Percentiles rank a stretch among this genome's conserved stretches.
These are phyloP conservation scores for Psophia crepitans DNA, from an alignment of 2,113 vertebrate genomes.

Conservation along the genomic window DNA sequence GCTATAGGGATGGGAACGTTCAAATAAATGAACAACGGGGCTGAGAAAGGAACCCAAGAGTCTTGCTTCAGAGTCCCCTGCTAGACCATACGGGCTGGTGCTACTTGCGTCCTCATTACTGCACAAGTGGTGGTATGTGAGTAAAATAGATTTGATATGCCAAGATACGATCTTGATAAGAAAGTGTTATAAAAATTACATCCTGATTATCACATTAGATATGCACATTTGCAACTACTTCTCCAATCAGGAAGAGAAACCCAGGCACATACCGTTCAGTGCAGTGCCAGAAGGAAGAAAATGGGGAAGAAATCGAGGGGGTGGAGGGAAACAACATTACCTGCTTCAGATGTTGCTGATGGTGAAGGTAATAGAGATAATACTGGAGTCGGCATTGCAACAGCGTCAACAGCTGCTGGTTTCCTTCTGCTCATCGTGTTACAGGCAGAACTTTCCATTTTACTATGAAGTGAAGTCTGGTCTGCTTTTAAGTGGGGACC, in stretches of 20 bases:
- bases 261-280: background rate
- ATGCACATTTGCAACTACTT: background rate
- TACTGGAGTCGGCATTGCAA: constrained; percentile 67
- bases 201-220: background rate
- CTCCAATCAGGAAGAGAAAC: background rate
- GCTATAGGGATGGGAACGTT: background rate
- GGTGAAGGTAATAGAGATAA: constrained; percentile 78
- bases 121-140: background rate
- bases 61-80: background rate
- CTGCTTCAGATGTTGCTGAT: constrained; percentile 73
- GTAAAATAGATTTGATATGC: background rate
- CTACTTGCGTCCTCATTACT: background rate
- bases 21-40: background rate
- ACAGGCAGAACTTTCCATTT: constrained; percentile 72
- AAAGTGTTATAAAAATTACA: background rate
- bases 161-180: background rate
- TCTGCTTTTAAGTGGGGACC: constrained; percentile 80
- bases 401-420: constrained; percentile 68
- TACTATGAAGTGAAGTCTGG: constrained; percentile 71
- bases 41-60: background rate
- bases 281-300: background rate
- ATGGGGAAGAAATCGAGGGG: background rate
- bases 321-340: constrained; percentile 27
- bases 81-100: background rate
- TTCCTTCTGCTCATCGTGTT: constrained; percentile 79